Evolutionary conservation across 2,888 invertebrate species (phyloP), one percentile per base, ranked within the genome.

Genomic region (Andrena hattorfiana): DNA sequence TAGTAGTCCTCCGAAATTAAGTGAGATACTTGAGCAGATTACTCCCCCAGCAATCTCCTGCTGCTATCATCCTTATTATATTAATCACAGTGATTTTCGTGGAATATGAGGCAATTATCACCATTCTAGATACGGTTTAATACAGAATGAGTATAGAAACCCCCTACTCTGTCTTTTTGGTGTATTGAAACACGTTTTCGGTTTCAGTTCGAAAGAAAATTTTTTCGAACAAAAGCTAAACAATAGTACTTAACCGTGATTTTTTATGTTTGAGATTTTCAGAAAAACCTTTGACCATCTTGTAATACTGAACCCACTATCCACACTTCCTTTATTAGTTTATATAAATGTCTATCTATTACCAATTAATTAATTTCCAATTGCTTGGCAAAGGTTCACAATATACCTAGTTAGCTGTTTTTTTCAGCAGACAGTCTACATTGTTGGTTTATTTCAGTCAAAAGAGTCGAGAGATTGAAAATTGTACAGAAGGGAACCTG

Each of bases 11-110:
- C 20, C 59, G n/a, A 74, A 69, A 74, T 69, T 74, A 70, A 72
- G 73, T 63, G 42, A 76, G 76, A 63, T 54, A 72, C 73, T 42
- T 48, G 16, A 26, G 73, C 10, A 62, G 32, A 51, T 60, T 70
- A 75, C 26, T 51, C 32, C 71, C 49, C 49, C 20, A 20, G 35
- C 49, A 75, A 60, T 70, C 20, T 60, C 26, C 71, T 51, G 8
- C 59, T 35, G 16, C 26, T 42, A 56, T 54, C 49, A 28, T 51
- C 63, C 48, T 59, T 49, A 59, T 72, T 63, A 70, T 5, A 32
- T 42, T 59, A 63, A 74, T 13, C 73, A 73, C 56, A 66, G 74
- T 74, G 35, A 64, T 74, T 26, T 13, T n/a, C 10, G 32, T 35
- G 42, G 23, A 54, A 49, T 66, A 56, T 10, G n/a, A 77, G 56